Percentiles rank a stretch among this genome's conserved stretches.
These are phyloP conservation scores for Oceanodroma leucorhoa DNA, from an alignment of 2,797 vertebrate genomes.

Conservation along the genomic window DNA sequence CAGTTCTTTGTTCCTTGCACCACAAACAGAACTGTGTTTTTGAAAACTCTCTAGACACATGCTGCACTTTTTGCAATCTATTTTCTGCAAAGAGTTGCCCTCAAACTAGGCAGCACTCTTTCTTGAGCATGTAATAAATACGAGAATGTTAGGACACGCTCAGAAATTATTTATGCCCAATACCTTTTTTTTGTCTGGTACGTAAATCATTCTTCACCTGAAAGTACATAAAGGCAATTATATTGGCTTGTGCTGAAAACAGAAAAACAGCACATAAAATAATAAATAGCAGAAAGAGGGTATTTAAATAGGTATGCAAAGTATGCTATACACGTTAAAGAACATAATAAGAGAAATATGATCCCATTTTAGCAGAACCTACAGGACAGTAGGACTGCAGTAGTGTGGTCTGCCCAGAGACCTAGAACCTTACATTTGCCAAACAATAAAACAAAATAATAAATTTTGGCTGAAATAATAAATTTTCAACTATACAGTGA, in stretches of 20 bases:
- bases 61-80: neutral
- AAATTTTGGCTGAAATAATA: neutral
- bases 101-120: neutral
- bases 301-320: neutral
- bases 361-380: neutral
- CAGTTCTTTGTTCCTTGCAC: neutral
- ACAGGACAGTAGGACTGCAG: neutral
- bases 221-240: neutral
- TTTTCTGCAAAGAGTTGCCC: neutral
- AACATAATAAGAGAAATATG: neutral
- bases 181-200: neutral
- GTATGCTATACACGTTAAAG: neutral
- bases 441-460: neutral
- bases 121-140: neutral
- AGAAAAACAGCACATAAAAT: neutral
- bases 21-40: slow-evolving; percentile 10
- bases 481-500: neutral
- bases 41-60: neutral
- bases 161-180: neutral
- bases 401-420: neutral
- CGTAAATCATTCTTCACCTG: slow-evolving; percentile 22
- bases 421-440: neutral
- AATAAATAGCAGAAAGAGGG: neutral
- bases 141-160: neutral
- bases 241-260: neutral